phyloP scores from a whole-genome alignment of 2,797 vertebrate genomes.

The Catostomus latipinnis region DNA sequence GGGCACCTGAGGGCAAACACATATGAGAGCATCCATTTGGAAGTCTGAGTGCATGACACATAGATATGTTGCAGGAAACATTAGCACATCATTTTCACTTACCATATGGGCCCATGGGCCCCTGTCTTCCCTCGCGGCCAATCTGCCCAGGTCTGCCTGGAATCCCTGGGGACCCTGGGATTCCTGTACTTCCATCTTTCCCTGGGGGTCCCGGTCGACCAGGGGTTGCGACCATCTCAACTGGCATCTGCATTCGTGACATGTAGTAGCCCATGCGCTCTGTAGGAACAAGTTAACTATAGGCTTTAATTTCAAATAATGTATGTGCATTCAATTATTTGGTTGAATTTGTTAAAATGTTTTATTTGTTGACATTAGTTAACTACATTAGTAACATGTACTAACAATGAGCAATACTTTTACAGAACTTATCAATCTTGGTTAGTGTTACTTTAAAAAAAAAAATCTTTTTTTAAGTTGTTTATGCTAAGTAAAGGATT shows the following conservation, averaged over 20 bases:
- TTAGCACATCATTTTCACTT: slow-evolving; percentile 40
- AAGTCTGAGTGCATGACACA: neutral
- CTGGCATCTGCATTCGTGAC: slow-evolving; percentile 87
- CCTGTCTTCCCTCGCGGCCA: slow-evolving; percentile 90
- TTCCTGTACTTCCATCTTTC: slow-evolving; percentile 87
- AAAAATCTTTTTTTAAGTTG: too few species aligned
- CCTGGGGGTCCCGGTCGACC: slow-evolving; percentile 92
- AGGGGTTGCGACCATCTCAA: slow-evolving; percentile 86
- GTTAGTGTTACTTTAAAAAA: too few species aligned
- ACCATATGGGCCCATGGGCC: slow-evolving; percentile 87
- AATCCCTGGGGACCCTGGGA: slow-evolving; percentile 80
- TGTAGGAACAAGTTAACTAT: slow-evolving; percentile 62
- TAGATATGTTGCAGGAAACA: neutral
- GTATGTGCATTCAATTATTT: too few species aligned
- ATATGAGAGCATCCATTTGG: neutral
- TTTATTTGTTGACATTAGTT: too few species aligned
- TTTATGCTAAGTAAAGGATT: too few species aligned
- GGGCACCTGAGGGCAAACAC: slow-evolving; percentile 77
- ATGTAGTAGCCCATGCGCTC: slow-evolving; percentile 96
- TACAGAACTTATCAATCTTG: too few species aligned
- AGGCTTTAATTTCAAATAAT: neutral
- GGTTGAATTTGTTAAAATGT: too few species aligned
- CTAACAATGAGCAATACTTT: too few species aligned
- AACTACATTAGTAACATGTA: too few species aligned
- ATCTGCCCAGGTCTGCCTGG: slow-evolving; percentile 90